Evolutionary conservation across 1,140 invertebrate species (phyloP).

Genomic region (Metaphire vulgaris): DNA sequence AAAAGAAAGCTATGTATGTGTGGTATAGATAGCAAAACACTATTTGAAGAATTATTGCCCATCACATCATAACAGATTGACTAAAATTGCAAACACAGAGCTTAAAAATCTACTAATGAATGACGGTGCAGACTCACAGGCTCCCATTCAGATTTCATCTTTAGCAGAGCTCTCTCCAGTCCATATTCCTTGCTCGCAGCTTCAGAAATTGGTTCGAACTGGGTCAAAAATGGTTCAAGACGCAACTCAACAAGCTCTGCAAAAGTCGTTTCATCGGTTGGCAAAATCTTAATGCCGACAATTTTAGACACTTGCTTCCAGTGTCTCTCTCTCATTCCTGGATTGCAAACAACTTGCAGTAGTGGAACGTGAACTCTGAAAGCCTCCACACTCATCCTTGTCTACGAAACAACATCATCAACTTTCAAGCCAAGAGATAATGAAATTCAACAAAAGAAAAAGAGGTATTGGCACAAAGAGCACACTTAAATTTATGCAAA

Average conservation of each 20-base stretch:
- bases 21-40: no score
- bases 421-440: no score
- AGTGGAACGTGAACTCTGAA: conserved; percentile 86
- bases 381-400: conserved; percentile 73
- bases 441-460: no score
- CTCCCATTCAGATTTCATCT: conserved; percentile 88
- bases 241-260: conserved; percentile 81
- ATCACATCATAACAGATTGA: no score
- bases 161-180: conserved; percentile 77
- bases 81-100: no score
- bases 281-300: conserved; percentile 82
- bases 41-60: no score
- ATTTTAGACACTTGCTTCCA: conserved; percentile 94
- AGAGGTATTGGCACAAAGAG: no score
- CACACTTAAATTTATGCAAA: no score
- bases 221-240: conserved; percentile 71
- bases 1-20: no score
- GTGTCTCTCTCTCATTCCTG: conserved; percentile 74
- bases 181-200: conserved; percentile 91
- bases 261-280: conserved; percentile 74
- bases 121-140: conserved; percentile 42
- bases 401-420: no score
- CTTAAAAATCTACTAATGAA: no score
- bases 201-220: conserved; percentile 87
- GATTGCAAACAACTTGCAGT: conserved; percentile 85